Percentiles rank a stretch among this genome's conserved stretches.
These are phyloP conservation scores for Colius striatus DNA, from an alignment of 2,113 vertebrate genomes.

Conservation along the genomic window DNA sequence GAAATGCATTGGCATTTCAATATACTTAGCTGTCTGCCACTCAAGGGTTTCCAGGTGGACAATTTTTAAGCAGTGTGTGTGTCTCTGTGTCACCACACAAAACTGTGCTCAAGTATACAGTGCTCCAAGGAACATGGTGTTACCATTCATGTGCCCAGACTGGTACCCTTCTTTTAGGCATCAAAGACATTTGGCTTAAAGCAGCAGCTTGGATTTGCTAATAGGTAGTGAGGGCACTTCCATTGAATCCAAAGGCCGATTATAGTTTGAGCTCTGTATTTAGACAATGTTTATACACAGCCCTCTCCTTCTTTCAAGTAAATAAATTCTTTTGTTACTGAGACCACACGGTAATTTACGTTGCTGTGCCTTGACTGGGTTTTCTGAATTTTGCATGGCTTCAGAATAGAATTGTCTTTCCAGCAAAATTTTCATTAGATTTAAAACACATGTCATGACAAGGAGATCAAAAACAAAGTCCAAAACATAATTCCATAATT, in stretches of 20 bases:
- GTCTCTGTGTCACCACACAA: background rate
- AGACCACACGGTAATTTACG: background rate
- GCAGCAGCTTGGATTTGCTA: background rate
- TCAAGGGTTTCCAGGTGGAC: background rate
- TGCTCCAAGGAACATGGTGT: background rate
- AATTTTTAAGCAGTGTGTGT: fast-evolving
- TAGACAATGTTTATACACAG: background rate
- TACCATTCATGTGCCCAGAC: background rate
- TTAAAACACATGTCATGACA: background rate
- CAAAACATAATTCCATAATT: background rate
- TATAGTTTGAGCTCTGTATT: background rate
- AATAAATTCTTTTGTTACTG: background rate
- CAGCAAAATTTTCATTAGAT: background rate
- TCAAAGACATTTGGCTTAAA: background rate
- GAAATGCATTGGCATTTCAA: background rate
- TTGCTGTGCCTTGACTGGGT: background rate
- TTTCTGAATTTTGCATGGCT: background rate
- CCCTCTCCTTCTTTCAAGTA: background rate
- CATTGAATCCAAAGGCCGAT: background rate
- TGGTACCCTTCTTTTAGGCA: background rate
- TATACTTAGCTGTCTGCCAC: background rate
- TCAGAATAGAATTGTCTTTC: background rate
- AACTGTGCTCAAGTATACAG: background rate
- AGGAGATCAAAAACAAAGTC: background rate
- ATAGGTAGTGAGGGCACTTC: background rate